Conservation (phyloP, 2,113 vertebrate genomes). For the Arenaria interpres region DNA sequence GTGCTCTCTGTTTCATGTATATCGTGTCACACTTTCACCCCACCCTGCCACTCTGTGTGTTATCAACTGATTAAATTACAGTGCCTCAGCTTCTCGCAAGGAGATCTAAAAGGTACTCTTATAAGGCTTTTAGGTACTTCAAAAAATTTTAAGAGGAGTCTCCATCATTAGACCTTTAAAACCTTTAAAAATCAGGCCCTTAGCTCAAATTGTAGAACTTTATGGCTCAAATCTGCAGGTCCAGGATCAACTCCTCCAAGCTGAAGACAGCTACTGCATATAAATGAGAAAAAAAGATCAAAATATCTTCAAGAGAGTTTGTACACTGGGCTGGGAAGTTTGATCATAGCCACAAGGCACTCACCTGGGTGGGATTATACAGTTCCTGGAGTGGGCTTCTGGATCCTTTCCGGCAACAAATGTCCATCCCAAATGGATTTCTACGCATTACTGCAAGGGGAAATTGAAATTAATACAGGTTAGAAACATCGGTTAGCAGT, state of each 20-base stretch:
- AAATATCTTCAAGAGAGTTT: neutral
- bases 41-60: neutral
- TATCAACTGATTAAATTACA: neutral
- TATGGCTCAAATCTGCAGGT: neutral
- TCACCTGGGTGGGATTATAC: constrained; percentile 95
- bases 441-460: constrained; percentile 89
- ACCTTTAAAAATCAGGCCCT: neutral
- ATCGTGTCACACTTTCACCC: neutral
- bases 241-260: neutral
- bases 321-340: neutral
- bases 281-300: neutral
- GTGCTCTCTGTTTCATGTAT: neutral
- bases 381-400: constrained; percentile 93
- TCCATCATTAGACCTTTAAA: neutral
- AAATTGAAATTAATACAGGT: constrained; percentile 54
- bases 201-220: neutral
- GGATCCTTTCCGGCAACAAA: constrained; percentile 93
- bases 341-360: neutral
- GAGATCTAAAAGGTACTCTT: neutral
- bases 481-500: neutral
- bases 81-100: neutral
- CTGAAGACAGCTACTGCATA: neutral
- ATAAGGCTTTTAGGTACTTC: neutral
- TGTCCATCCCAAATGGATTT: constrained; percentile 89
- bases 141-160: neutral